Evolutionary conservation across 2,888 invertebrate species (phyloP), one percentile per base, ranked within the genome.

Genomic region (Athalia cordata): DNA sequence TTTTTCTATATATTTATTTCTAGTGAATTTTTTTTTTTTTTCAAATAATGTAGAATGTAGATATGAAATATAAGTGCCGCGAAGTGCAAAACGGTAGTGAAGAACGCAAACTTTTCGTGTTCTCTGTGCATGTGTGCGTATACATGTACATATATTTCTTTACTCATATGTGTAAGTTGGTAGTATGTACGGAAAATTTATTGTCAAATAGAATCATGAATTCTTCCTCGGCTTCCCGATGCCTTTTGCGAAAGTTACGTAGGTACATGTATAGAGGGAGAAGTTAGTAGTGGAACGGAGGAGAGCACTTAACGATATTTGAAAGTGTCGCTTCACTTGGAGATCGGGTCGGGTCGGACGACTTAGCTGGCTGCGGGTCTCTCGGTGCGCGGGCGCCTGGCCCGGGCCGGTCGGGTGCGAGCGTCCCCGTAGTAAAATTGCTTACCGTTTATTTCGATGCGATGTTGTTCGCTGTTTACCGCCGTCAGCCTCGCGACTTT

Each of bases 281-380:
- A 49, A 72, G 29, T 29, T 29, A 29, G 29, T 29, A 29, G 29
- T 29, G 29, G 29, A 29, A 29, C 29, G 29, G 29, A 29, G 29
- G 29, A 29, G 55, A 75, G 78, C 75, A 78, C 78, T 78, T 66
- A 59, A 66, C 65, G 75, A 78, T 78, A 78, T 78, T 78, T 78
- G 59, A 78, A 78, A 78, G 59, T 75, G 67, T 75, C 62, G 70
- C 74, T 68, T 77, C 77, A 72, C 57, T 59, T 47, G 52, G 72
- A 57, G 59, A 59, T 72, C 72, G 57, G 45, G 57, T 72, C 72
- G 72, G 59, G 45, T 72, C 49, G 50, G 49, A 61, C 62, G 61
- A 75, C 64, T 57, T 59, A 45, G 66, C 66, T n/a, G 29, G 29
- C 9, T 15, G 68, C 68, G 55, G 50, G 57, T 29, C 15, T 8